Base-by-base conservation (phyloP, 2,113 vertebrate species). In the Benitochromis conjunctus region DNA sequence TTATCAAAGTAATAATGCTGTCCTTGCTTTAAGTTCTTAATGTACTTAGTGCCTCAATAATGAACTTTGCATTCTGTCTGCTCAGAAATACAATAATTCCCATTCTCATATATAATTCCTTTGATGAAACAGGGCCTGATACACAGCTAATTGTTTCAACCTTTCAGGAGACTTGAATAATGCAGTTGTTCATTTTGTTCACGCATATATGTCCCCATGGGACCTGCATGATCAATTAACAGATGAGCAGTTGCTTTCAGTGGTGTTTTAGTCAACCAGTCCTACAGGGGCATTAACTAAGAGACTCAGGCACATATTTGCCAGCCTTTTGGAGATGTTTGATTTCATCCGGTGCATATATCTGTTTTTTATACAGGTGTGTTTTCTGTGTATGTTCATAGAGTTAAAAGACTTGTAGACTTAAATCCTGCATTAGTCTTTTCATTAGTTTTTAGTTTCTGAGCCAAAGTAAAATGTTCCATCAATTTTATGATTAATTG, bases 101-200 rank as follows among this genome's bases (percentile, higher is more conserved):
- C 66, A 69, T 81, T 86, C 71, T 86, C 58, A 62, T 90, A 80
- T 71, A 79, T 87, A 86, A 80, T 81, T 86, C 87, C 84, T 82
- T 81, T 81, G 74, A 85, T 91, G 84, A 84, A 82, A 89, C 80
- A 62, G 78, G 78, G 76, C 48, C 79, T 81, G 76, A 91, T 91
- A 66, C 48, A 82, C 88, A 80, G 88, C 81, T 91, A 91, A 95
- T 91, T 92, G 88, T 92, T 89, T 92, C 81, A 90, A 89, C 79
- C 85, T 94, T 93, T 90, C 57, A 93, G 74, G 88, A 90, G 74
- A 89, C 77, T 91, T 90, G 81, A 94, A 94, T 93, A 93, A 92
- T 92, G 84, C 62, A 92, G 86, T 92, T 94, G 89, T 92, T 95
- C 88, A 81, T 94, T 94, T 95, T 93, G 92, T 92, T 92, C 88